Evolutionary conservation across 1,140 invertebrate species (phyloP).

Genomic region (Maniola jurtina): DNA sequence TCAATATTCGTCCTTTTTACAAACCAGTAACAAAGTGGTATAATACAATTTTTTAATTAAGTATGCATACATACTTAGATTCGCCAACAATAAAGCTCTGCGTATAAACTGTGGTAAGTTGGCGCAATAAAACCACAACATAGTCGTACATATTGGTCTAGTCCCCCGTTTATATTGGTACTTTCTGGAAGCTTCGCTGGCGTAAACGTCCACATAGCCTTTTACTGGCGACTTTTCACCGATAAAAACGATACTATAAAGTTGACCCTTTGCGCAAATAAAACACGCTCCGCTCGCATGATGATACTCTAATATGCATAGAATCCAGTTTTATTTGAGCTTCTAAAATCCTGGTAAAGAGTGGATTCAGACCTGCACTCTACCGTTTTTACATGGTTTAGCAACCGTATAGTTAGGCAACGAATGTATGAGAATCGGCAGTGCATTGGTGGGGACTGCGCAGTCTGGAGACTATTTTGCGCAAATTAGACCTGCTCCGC

Average conservation of each 20-base stretch:
- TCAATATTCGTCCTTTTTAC: too few species aligned
- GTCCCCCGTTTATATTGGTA: slow-evolving; percentile 38
- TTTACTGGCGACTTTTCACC: slow-evolving; percentile 69
- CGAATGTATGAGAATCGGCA: too few species aligned
- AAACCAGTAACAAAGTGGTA: not conserved
- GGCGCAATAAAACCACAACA: slow-evolving; percentile 17
- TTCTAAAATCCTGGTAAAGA: slow-evolving; percentile 56
- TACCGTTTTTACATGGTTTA: not conserved
- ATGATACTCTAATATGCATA: slow-evolving; percentile 76
- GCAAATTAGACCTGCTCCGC: slow-evolving; percentile 58
- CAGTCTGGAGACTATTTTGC: slow-evolving; percentile 40
- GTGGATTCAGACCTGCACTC: slow-evolving; percentile 30
- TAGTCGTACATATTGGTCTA: slow-evolving; percentile 20
- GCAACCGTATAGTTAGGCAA: not conserved
- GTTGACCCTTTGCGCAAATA: slow-evolving; percentile 56
- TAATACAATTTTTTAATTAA: not conserved
- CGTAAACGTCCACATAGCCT: slow-evolving; percentile 53
- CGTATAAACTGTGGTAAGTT: slow-evolving; percentile 21
- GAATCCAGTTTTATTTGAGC: slow-evolving; percentile 69
- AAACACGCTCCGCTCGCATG: slow-evolving; percentile 61
- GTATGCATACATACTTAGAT: not conserved
- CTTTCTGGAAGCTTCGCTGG: slow-evolving; percentile 36
- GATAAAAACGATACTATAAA: slow-evolving; percentile 65
- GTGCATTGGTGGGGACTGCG: too few species aligned
- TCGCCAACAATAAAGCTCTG: not conserved